phyloP scores from a whole-genome alignment of 2,888 invertebrate species.

The Metalampra italica region DNA sequence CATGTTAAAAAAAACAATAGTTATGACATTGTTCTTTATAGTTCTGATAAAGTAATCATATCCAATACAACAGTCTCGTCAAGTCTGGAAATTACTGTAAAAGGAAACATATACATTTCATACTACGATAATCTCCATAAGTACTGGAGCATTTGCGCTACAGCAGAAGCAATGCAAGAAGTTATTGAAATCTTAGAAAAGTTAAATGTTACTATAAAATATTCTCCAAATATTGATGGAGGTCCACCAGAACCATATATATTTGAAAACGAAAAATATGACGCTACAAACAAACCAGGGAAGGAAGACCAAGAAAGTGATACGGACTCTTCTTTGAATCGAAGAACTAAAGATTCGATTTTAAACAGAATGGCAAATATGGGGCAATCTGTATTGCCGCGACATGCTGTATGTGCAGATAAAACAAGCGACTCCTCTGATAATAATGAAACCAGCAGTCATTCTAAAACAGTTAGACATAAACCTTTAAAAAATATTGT shows the following conservation, averaged over 20 bases:
- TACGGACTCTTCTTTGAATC: slow-evolving; percentile 53
- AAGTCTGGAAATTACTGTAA: slow-evolving; percentile 44
- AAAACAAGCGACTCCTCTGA: slow-evolving; percentile 61
- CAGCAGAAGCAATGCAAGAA: slow-evolving; percentile 40
- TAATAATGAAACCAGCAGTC: slow-evolving; percentile 36
- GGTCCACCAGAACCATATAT: slow-evolving; percentile 25
- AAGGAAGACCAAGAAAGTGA: slow-evolving; percentile 47
- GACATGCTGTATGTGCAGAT: slow-evolving; percentile 24
- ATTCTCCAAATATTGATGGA: slow-evolving; percentile 23
- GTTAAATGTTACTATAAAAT: slow-evolving; percentile 36
- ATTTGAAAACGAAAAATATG: slow-evolving; percentile 10
- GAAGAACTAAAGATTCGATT: slow-evolving; percentile 57
- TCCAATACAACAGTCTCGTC: slow-evolving; percentile 43
- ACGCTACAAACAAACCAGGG: slow-evolving; percentile 9
- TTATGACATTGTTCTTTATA: slow-evolving; percentile 56
- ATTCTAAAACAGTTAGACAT: slow-evolving; percentile 40
- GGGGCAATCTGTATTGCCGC: slow-evolving; percentile 65
- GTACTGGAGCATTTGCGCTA: slow-evolving; percentile 59
- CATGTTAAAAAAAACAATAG: slow-evolving; percentile 40
- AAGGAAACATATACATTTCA: slow-evolving; percentile 47
- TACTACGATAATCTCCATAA: slow-evolving; percentile 55
- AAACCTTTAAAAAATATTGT: slow-evolving; percentile 38
- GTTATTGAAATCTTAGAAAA: slow-evolving; percentile 39
- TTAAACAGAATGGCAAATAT: slow-evolving; percentile 64
- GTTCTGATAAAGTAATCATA: slow-evolving; percentile 54